Evolutionary conservation across 2,797 vertebrate genomes (phyloP).

Genomic region (Melanogrammus aeglefinus): DNA sequence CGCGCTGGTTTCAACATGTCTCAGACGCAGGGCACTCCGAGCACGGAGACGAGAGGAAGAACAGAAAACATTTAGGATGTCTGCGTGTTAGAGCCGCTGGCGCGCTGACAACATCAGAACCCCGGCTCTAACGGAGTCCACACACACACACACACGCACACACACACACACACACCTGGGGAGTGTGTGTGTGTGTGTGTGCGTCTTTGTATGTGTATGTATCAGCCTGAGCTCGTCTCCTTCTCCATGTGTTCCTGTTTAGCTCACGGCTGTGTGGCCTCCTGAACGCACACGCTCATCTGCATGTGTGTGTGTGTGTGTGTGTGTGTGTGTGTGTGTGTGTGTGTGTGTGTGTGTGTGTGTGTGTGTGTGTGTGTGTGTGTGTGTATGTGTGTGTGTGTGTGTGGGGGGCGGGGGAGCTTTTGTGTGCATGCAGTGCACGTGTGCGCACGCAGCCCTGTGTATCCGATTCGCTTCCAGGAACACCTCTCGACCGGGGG

Average conservation of each 20-base stretch:
- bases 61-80: constrained; percentile 43
- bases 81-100: constrained; percentile 50
- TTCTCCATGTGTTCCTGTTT: constrained; percentile 9
- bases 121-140: constrained; percentile 17
- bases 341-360: constrained; percentile 20
- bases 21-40: constrained; percentile 45
- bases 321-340: neutral
- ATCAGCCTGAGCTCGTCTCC: no score
- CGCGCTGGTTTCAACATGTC: constrained; percentile 69
- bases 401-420: constrained; percentile 10
- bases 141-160: no score
- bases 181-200: constrained; percentile 11
- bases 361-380: constrained; percentile 11
- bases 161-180: no score
- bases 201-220: constrained; percentile 24
- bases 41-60: constrained; percentile 10
- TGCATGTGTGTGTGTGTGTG: neutral
- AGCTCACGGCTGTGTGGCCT: neutral
- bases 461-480: constrained; percentile 68
- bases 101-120: constrained; percentile 41
- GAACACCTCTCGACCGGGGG: constrained; percentile 67
- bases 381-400: constrained; percentile 7
- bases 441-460: constrained; percentile 19
- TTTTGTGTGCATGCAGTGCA: neutral
- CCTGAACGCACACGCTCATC: neutral